Evolutionary conservation across 2,797 vertebrate genomes (phyloP).

Genomic region (Melanotaenia nigrans): DNA sequence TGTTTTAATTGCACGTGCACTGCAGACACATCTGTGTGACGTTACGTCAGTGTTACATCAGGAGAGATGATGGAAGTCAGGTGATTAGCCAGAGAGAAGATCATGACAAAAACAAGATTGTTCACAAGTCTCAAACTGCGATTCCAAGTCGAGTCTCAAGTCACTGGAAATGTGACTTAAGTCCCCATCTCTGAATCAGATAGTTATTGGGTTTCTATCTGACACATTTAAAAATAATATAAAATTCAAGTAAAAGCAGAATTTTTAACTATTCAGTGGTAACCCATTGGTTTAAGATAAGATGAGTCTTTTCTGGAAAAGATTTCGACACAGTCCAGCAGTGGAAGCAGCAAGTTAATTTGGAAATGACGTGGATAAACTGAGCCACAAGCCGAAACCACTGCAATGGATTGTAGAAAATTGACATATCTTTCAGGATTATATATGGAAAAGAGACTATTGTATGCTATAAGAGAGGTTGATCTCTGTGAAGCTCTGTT

Average conservation of each 20-base stretch:
- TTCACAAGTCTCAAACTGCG: too few relatives aligned
- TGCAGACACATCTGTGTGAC: too few relatives aligned
- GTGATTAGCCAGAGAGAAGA: too few relatives aligned
- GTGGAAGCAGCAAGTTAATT: not conserved
- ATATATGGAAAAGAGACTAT: not conserved
- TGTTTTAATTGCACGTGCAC: too few relatives aligned
- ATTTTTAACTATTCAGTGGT: not conserved
- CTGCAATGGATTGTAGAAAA: not conserved
- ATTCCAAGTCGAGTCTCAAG: too few relatives aligned
- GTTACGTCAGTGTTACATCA: too few relatives aligned
- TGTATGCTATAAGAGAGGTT: not conserved
- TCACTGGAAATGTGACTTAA: too few relatives aligned
- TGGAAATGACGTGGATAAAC: not conserved
- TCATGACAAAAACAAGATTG: too few relatives aligned
- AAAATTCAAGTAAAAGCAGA: not conserved
- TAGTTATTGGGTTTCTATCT: not conserved
- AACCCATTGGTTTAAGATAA: not conserved
- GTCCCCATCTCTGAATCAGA: too few relatives aligned
- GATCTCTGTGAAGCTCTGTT: not conserved
- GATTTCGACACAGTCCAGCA: not conserved
- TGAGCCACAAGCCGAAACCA: slow-evolving; percentile 1
- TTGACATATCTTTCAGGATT: not conserved
- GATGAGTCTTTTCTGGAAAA: not conserved
- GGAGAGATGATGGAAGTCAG: too few relatives aligned
- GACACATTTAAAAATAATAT: not conserved